Percentiles rank a stretch among this genome's conserved stretches.
These are phyloP conservation scores for Epizoanthus scotinus DNA, from an alignment of 92 coral and sea anemone genomes.

Conservation along the genomic window DNA sequence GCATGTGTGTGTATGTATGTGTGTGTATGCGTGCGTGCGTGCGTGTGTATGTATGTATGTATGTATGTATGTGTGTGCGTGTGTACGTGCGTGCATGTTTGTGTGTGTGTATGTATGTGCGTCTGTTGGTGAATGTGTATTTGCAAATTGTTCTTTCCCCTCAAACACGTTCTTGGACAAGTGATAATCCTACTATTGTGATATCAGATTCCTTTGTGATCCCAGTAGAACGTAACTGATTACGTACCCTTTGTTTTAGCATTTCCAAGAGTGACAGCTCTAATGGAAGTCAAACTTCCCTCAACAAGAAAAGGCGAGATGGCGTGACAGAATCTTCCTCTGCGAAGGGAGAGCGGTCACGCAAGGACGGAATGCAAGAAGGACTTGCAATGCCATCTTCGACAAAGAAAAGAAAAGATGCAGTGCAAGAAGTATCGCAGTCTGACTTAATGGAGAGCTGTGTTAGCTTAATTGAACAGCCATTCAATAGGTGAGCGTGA, in stretches of 20 bases:
- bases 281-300: slow-evolving; percentile 62
- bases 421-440: slow-evolving; percentile 59
- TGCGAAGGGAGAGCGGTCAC: slow-evolving; percentile 62
- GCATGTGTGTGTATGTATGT: no score
- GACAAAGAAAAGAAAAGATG: slow-evolving; percentile 75
- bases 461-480: slow-evolving; percentile 47
- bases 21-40: no score
- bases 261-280: slow-evolving; percentile 68
- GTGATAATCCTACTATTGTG: no score
- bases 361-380: slow-evolving; percentile 91
- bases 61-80: no score
- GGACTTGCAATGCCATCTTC: slow-evolving; percentile 78
- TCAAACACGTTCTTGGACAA: background rate
- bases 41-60: no score
- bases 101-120: background rate
- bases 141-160: no score
- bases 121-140: slow-evolving; percentile 16
- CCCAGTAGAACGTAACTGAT: background rate
- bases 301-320: slow-evolving; percentile 78
- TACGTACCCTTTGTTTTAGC: background rate
- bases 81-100: no score
- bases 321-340: slow-evolving; percentile 68
- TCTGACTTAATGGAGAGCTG: slow-evolving; percentile 63
- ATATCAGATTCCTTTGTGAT: background rate
- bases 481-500: slow-evolving; percentile 51